These are phyloP conservation scores for Danio jaintianensis DNA, from an alignment of 2,797 vertebrate species.

Conservation along the genomic window DNA sequence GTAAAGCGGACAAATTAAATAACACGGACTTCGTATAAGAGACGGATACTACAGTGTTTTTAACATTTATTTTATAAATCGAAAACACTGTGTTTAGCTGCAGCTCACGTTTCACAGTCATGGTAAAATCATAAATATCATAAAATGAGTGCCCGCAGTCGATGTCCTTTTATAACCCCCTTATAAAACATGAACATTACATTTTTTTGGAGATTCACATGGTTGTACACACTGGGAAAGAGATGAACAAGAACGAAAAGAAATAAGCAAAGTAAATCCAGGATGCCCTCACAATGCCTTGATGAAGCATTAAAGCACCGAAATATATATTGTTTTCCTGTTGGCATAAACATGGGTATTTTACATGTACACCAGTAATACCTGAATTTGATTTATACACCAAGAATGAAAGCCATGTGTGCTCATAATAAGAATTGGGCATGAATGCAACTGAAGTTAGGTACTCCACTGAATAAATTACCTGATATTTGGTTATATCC, in stretches of 20 bases:
- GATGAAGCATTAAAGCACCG: slow-evolving; percentile 91
- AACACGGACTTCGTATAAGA: slow-evolving; percentile 57
- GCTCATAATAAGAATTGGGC: slow-evolving; percentile 44
- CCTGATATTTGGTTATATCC: slow-evolving; percentile 64
- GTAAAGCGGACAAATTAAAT: slow-evolving; percentile 51
- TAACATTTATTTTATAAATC: slow-evolving; percentile 83
- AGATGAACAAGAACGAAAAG: slow-evolving; percentile 76
- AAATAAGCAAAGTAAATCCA: slow-evolving; percentile 65
- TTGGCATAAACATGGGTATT: slow-evolving; percentile 91
- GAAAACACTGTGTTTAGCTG: slow-evolving; percentile 77
- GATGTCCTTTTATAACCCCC: slow-evolving; percentile 81
- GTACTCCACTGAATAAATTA: slow-evolving; percentile 49
- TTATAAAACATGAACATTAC: slow-evolving; percentile 82
- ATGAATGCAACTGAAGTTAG: slow-evolving; percentile 22
- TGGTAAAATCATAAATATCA: slow-evolving; percentile 66
- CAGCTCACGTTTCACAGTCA: slow-evolving; percentile 81
- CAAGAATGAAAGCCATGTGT: slow-evolving; percentile 18
- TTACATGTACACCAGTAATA: no score
- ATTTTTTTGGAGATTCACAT: slow-evolving; percentile 80
- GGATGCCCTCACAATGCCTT: slow-evolving; percentile 83
- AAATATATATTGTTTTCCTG: slow-evolving; percentile 83
- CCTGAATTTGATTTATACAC: slow-evolving; percentile 51
- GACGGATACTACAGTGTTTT: slow-evolving; percentile 69
- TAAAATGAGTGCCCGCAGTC: slow-evolving; percentile 71
- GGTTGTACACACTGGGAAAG: slow-evolving; percentile 87